phyloP scores from a whole-genome alignment of 1,140 invertebrate genomes.

The Melanaphis sacchari region DNA sequence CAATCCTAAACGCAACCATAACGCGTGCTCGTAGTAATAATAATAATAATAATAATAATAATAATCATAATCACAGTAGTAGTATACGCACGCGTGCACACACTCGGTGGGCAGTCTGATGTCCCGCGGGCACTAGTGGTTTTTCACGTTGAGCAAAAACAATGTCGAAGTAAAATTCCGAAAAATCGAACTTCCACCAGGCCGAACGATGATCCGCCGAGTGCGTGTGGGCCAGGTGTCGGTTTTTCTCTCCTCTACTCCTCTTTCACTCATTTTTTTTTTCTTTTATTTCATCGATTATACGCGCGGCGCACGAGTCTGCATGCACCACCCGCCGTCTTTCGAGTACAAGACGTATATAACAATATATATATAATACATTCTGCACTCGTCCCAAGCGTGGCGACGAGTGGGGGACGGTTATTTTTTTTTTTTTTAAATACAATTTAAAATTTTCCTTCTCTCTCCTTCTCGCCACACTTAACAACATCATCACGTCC shows the following conservation, averaged over 20 bases:
- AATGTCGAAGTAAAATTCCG: neutral
- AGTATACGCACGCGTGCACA: constrained; percentile 19
- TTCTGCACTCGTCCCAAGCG: neutral
- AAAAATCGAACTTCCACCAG: constrained; percentile 7
- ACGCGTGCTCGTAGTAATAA: neutral
- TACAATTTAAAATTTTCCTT: neutral
- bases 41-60: neutral
- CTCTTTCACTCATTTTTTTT: neutral
- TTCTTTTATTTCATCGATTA: neutral
- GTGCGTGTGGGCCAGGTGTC: constrained; percentile 42
- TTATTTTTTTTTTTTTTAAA: neutral
- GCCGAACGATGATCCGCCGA: neutral
- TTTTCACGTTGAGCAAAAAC: constrained; percentile 46
- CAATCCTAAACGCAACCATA: neutral
- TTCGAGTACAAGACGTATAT: neutral
- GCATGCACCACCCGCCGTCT: neutral
- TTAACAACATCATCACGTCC: neutral
- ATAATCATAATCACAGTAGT: neutral
- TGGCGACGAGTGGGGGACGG: neutral
- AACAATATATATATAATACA: neutral
- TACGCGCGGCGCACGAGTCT: neutral
- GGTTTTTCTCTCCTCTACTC: neutral
- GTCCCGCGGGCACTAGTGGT: constrained; percentile 13
- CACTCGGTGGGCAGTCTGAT: constrained; percentile 13
- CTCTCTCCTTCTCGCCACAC: neutral